Evolutionary conservation across 2,888 invertebrate species (phyloP).

Genomic region (Alloscopus bannaensis): DNA sequence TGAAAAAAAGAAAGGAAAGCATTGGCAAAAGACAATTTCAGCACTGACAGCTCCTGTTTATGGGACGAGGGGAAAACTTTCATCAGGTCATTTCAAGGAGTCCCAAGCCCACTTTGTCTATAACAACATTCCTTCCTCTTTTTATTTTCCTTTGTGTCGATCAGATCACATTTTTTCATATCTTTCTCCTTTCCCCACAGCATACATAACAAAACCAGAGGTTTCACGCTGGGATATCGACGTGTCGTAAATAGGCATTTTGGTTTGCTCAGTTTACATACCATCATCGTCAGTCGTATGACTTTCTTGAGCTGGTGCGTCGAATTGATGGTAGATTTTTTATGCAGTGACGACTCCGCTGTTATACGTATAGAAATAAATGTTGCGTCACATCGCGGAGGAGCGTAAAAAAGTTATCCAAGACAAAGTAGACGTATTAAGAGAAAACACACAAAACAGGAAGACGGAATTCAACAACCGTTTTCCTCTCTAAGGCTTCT

Average conservation of each 20-base stretch:
- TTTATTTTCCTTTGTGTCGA: constrained; percentile 64
- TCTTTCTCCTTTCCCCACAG: constrained; percentile 27
- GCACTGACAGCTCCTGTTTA: constrained; percentile 61
- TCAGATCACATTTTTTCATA: constrained; percentile 61
- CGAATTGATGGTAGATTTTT: too few species aligned
- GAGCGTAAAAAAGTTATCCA: constrained; percentile 41
- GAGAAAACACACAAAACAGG: constrained; percentile 40
- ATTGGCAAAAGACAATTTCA: constrained; percentile 58
- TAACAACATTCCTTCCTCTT: constrained; percentile 60
- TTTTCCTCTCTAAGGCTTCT: constrained; percentile 42
- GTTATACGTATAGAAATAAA: constrained; percentile 27
- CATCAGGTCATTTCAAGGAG: constrained; percentile 63
- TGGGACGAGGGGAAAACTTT: constrained; percentile 59
- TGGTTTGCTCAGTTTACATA: neutral
- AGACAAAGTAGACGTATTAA: constrained; percentile 54
- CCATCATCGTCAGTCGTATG: constrained; percentile 26
- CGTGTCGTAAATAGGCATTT: neutral
- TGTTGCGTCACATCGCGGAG: constrained; percentile 59
- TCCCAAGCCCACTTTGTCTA: constrained; percentile 62
- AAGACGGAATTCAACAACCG: constrained; percentile 47
- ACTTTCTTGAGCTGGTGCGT: too few species aligned
- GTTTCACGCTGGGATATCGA: too few species aligned
- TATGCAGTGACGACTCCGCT: too few species aligned
- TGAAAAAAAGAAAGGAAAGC: constrained; percentile 36
- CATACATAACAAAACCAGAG: neutral